Percentiles rank a stretch among this genome's conserved stretches.
phyloP scores from a whole-genome alignment of 2,797 vertebrate genomes.

The Mus spretus region DNA sequence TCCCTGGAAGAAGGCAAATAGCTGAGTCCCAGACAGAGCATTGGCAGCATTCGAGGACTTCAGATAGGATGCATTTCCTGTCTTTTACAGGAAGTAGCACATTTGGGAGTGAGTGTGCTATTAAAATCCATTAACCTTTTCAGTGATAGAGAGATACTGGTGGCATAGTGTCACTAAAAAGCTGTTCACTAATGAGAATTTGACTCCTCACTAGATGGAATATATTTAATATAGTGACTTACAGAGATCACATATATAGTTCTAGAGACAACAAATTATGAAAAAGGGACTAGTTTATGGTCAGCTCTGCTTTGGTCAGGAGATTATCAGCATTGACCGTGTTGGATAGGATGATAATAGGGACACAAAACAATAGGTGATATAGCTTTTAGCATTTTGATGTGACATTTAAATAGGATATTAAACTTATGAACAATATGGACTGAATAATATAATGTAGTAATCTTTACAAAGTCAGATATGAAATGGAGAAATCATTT shows the following conservation, averaged over 20 bases:
- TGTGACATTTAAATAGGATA: neutral
- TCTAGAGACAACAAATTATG: neutral
- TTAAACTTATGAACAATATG: neutral
- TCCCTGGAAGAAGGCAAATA: neutral
- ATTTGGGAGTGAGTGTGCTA: neutral
- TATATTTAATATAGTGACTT: neutral
- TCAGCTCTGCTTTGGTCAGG: constrained; percentile 3
- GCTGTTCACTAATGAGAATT: neutral
- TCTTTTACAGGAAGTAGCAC: constrained; percentile 37
- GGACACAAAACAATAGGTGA: neutral
- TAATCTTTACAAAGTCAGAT: constrained; percentile 7
- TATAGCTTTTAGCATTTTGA: neutral
- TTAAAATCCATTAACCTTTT: constrained; percentile 53
- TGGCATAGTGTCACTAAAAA: neutral
- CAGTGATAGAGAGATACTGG: neutral
- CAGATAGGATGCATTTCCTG: neutral
- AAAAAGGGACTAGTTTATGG: constrained; percentile 16
- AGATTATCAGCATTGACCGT: neutral
- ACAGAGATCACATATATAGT: neutral
- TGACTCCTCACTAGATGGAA: neutral
- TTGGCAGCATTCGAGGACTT: constrained; percentile 40
- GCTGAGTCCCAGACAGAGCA: constrained; percentile 18
- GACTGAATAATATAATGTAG: neutral
- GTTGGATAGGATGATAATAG: neutral
- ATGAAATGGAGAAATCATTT: constrained; percentile 48